These are phyloP conservation scores for Tamias sibiricus DNA, from an alignment of 2,113 vertebrate genomes.

Conservation along the genomic window DNA sequence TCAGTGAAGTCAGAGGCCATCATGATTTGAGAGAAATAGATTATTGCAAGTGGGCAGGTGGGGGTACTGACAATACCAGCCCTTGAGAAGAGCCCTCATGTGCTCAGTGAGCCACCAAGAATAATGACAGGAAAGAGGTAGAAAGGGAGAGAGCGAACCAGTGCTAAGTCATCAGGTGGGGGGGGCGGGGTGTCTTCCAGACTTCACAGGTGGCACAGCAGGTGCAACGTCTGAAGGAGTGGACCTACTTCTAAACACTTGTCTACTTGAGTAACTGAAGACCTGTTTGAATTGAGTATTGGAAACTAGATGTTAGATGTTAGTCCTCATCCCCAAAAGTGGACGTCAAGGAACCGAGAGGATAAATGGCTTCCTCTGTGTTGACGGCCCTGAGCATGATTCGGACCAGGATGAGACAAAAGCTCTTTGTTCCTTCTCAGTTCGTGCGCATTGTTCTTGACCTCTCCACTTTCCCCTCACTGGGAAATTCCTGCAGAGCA, in stretches of 20 bases:
- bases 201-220: background rate
- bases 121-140: background rate
- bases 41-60: background rate
- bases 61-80: background rate
- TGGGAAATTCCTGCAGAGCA: background rate
- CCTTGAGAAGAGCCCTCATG: background rate
- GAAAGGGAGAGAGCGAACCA: background rate
- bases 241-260: background rate
- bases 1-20: background rate
- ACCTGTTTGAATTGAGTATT: slow-evolving; percentile 15
- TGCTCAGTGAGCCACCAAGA: background rate
- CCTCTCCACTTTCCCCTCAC: background rate
- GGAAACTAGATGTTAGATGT: background rate
- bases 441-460: background rate
- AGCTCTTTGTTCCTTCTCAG: background rate
- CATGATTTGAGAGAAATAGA: background rate
- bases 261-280: background rate
- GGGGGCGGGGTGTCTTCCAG: background rate
- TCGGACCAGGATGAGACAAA: background rate
- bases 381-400: background rate
- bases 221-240: background rate
- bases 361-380: background rate
- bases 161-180: background rate
- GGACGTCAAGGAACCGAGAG: background rate
- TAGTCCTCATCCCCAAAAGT: background rate